phyloP scores from a whole-genome alignment of 2,888 invertebrate species.

The Pediacus dermestoides region DNA sequence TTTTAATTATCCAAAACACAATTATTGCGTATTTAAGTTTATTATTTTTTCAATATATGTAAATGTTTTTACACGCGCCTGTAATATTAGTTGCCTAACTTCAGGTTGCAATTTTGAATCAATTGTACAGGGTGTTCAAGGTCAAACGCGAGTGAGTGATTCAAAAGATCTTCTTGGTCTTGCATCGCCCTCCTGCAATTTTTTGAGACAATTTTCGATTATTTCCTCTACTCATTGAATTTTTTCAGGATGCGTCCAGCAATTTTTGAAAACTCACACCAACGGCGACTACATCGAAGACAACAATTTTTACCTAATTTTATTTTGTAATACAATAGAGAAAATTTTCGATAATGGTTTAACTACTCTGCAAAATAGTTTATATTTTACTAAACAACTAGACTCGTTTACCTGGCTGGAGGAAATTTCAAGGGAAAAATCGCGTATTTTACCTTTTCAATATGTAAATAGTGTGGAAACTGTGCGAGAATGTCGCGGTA shows the following conservation, averaged over 20 bases:
- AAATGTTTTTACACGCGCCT: neutral
- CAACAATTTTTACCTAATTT: constrained; percentile 23
- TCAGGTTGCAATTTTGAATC: neutral
- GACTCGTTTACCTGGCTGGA: constrained; percentile 57
- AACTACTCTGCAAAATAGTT: constrained; percentile 43
- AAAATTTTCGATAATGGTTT: constrained; percentile 57
- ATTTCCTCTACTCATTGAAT: too few relatives aligned
- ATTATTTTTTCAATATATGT: neutral
- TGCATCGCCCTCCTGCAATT: too few relatives aligned
- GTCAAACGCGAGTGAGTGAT: too few relatives aligned
- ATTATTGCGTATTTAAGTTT: neutral
- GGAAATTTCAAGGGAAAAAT: constrained; percentile 45
- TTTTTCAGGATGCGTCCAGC: constrained; percentile 28
- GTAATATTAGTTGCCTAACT: neutral
- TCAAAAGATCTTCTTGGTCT: too few relatives aligned
- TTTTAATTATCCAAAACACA: too few relatives aligned
- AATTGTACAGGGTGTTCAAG: too few relatives aligned
- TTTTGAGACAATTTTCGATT: too few relatives aligned
- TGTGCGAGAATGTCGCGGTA: constrained; percentile 47
- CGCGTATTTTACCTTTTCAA: constrained; percentile 35
- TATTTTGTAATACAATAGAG: constrained; percentile 35
- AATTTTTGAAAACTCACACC: constrained; percentile 23
- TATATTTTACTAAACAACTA: constrained; percentile 47
- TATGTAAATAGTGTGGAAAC: constrained; percentile 51
- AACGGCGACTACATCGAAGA: too few relatives aligned